phyloP scores from a whole-genome alignment of 2,888 invertebrate genomes.

The Drosophila cognata region DNA sequence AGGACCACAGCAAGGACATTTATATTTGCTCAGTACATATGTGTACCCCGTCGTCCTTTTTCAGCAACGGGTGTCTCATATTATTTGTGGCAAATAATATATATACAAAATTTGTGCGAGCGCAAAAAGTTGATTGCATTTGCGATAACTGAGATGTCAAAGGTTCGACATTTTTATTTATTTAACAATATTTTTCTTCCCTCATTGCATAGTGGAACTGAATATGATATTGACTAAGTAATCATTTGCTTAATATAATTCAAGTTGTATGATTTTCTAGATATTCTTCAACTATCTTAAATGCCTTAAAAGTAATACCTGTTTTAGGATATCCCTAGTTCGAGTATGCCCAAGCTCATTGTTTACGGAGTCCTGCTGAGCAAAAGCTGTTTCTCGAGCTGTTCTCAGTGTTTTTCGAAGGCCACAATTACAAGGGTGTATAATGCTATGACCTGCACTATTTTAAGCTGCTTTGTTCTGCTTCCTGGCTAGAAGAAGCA shows the following conservation, averaged over 20 bases:
- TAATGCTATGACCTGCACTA: constrained; percentile 46
- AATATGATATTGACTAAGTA: background rate
- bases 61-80: constrained; percentile 12
- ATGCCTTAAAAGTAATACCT: background rate
- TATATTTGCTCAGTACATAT: constrained; percentile 56
- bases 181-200: background rate
- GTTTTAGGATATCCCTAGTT: constrained; percentile 14
- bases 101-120: background rate
- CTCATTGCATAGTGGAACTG: background rate
- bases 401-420: constrained; percentile 31
- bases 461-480: constrained; percentile 49
- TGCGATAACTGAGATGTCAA: constrained; percentile 29
- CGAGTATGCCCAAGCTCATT: background rate
- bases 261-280: background rate
- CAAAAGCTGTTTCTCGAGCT: constrained; percentile 15
- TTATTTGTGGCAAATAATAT: constrained; percentile 7
- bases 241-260: background rate
- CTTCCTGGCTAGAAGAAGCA: constrained; percentile 12
- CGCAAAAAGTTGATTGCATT: constrained; percentile 19
- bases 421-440: constrained; percentile 70
- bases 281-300: background rate
- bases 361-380: background rate
- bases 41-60: constrained; percentile 35
- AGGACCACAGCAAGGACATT: constrained; percentile 75
- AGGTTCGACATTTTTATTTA: constrained; percentile 2